Evolutionary conservation across 2,113 vertebrate genomes (phyloP), one percentile per base, ranked within the genome.

Genomic region (Sylvia atricapilla): DNA sequence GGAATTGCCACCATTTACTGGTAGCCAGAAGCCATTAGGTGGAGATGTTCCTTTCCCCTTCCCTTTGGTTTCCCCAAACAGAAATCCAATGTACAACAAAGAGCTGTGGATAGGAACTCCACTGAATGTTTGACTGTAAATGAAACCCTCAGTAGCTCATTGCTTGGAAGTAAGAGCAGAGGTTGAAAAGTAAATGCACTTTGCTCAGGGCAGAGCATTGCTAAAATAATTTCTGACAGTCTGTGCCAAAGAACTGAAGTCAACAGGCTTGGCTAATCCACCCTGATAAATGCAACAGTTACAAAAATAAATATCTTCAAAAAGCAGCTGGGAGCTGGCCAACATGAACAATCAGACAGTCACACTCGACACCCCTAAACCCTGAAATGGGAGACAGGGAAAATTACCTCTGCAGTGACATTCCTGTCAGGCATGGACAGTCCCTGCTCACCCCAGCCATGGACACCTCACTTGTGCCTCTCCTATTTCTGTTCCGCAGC

Each of bases 241-340:
- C 64, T 63, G 63, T 95, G 96, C 97, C 98, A 98, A 98, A 97
- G 95, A 96, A 96, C 90, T 97, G 97, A 95, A 96, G 94, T 95
- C 96, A 97, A 97, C 95, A 92, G 96, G 81, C 95, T 95, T 97
- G 96, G 96, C 96, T 96, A 79, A 95, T 84, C 94, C 95, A 60
- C 59, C 60, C 59, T 78, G 94, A 96, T 90, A 90, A 96, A 97
- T 89, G 93, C 94, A 97, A 97, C 83, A 94, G 95, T 97, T 97
- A 96, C 91, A 96, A 97, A 98, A 97, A 97, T 96, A 97, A 98
- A 27, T 81, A 93, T 67, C 88, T 96, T 94, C 95, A 96, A 85
- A 95, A 96, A 94, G 92, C 88, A 90, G 59, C 81, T 96, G 96
- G 92, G 73, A 94, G 44, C 10, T 88, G 69, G 91, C 82, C 94